Conservation (phyloP, 2,113 vertebrate species). For the Gavia stellata region DNA sequence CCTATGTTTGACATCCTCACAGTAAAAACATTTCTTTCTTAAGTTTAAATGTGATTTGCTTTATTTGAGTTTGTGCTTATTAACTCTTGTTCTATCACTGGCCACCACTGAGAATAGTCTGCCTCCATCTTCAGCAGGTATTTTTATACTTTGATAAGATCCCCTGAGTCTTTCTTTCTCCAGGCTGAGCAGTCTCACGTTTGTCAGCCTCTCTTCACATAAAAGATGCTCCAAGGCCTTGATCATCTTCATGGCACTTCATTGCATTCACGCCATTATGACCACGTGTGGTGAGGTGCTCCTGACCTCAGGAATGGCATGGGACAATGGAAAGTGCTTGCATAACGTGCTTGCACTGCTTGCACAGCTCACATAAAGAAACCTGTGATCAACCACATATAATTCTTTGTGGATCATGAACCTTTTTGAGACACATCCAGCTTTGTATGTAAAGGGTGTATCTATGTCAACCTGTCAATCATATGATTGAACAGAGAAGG, state of each 20-base stretch:
- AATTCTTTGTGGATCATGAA: background rate
- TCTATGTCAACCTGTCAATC: background rate
- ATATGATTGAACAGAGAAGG: background rate
- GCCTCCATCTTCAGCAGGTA: background rate
- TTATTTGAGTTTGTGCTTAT: background rate
- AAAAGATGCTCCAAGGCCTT: background rate
- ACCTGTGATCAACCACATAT: background rate
- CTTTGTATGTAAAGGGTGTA: background rate
- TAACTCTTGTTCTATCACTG: background rate
- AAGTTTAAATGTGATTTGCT: background rate
- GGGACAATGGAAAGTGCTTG: background rate
- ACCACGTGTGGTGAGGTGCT: background rate
- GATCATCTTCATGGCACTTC: background rate
- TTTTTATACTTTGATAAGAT: background rate
- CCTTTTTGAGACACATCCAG: background rate
- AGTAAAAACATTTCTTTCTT: background rate
- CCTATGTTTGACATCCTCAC: background rate
- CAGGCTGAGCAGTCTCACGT: background rate
- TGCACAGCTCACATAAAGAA: background rate
- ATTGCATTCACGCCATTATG: background rate
- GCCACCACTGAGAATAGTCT: background rate
- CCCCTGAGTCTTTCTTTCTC: background rate
- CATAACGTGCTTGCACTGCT: background rate
- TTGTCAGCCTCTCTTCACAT: background rate
- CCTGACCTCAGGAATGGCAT: background rate